A percentile compares a stretch with the other conserved stretches of the same genome.
Evolutionary conservation across 2,888 invertebrate species (phyloP).

Genomic region (Calameuta filiformis): DNA sequence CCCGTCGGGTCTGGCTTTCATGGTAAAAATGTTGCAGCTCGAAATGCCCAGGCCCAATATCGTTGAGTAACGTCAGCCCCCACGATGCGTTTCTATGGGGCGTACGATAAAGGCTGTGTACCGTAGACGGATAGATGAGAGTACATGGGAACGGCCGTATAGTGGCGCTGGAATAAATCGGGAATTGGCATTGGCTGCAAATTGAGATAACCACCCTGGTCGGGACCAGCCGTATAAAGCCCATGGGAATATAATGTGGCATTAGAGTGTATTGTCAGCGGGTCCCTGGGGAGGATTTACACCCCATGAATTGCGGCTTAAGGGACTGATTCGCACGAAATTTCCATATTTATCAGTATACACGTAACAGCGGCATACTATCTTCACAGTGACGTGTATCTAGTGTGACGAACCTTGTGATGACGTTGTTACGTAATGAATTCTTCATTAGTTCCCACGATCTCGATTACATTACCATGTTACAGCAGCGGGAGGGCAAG

Average conservation of each 20-base stretch:
- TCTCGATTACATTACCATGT: not conserved
- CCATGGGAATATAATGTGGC: slow-evolving; percentile 48
- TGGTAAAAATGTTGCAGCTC: not conserved
- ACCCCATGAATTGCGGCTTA: slow-evolving; percentile 55
- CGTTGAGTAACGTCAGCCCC: not conserved
- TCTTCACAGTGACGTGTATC: not conserved
- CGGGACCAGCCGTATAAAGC: slow-evolving; percentile 2
- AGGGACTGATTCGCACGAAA: slow-evolving; percentile 41
- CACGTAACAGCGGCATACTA: not conserved
- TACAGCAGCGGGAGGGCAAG: not conserved
- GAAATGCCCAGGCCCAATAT: not conserved
- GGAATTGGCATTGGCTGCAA: slow-evolving; percentile 44
- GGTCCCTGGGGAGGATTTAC: slow-evolving; percentile 52
- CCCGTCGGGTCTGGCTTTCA: not conserved
- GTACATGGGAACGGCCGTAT: not conserved
- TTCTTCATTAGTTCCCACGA: not conserved
- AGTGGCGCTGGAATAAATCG: not conserved
- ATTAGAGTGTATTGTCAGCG: slow-evolving; percentile 57
- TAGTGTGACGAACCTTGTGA: not conserved
- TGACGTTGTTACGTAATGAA: not conserved
- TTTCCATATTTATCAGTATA: slow-evolving; percentile 45
- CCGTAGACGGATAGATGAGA: not conserved
- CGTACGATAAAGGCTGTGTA: not conserved
- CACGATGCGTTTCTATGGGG: not conserved
- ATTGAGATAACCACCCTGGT: slow-evolving; percentile 53